Evolutionary conservation across 2,113 vertebrate species (phyloP).

Genomic region (Dunckerocampus dactyliophorus): DNA sequence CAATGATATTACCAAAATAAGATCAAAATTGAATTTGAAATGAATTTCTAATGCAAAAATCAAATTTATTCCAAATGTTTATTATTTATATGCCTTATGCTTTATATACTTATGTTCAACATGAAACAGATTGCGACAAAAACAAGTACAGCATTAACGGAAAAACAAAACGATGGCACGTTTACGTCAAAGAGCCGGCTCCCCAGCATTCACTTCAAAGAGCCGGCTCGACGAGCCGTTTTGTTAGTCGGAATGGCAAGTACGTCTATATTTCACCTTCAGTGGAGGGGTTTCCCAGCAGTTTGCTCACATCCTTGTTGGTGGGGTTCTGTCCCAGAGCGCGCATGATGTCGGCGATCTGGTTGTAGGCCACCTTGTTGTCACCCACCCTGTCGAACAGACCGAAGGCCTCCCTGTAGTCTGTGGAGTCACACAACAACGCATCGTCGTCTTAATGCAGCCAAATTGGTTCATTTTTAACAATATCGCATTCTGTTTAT

Average conservation of each 20-base stretch:
- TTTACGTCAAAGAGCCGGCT: no score
- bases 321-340: constrained; percentile 98
- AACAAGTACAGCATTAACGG: no score
- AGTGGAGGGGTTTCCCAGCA: constrained; percentile 84
- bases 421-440: constrained; percentile 59
- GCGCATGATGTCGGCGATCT: constrained; percentile 92
- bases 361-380: constrained; percentile 86
- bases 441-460: neutral
- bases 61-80: no score
- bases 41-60: no score
- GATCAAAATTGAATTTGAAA: no score
- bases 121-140: no score
- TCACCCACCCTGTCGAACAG: constrained; percentile 97
- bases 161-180: no score
- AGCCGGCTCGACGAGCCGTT: no score
- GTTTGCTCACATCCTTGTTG: constrained; percentile 87
- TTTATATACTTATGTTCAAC: no score
- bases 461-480: neutral
- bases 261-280: constrained; percentile 77
- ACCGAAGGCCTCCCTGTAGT: constrained; percentile 97
- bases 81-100: no score
- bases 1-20: no score
- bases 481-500: neutral
- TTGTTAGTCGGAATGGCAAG: neutral
- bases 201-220: no score